Conservation (phyloP, 2,888 invertebrate genomes). For the Glyphotaelius pellucidus region DNA sequence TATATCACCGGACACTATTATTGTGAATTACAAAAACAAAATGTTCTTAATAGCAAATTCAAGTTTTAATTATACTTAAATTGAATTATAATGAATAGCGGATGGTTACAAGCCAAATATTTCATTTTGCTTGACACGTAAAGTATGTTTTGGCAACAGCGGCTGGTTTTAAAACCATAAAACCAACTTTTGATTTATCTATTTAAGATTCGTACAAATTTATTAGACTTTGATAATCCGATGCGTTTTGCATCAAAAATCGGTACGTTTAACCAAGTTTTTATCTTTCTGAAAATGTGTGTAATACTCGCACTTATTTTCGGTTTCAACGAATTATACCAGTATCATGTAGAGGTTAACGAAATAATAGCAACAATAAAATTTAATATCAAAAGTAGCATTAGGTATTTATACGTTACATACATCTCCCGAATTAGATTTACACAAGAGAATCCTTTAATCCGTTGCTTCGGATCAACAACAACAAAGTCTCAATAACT, state of each 20-base stretch:
- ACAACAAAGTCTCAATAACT: constrained; percentile 35
- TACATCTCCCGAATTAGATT: neutral
- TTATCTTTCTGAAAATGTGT: neutral
- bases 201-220: neutral
- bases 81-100: neutral
- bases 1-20: no score
- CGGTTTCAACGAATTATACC: neutral
- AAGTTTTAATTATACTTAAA: neutral
- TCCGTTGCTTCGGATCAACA: constrained; percentile 28
- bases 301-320: neutral
- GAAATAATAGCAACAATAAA: neutral
- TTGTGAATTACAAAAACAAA: no score
- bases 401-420: neutral
- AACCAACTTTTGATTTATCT: neutral
- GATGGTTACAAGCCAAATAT: neutral
- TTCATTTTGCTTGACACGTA: neutral
- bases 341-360: neutral
- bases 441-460: constrained; percentile 17
- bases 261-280: neutral
- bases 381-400: neutral
- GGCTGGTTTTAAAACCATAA: neutral
- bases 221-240: neutral
- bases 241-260: neutral
- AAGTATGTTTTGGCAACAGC: neutral
- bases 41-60: neutral